Evolutionary conservation across 2,113 vertebrate genomes (phyloP).

Genomic region (Oophaga pumilio): DNA sequence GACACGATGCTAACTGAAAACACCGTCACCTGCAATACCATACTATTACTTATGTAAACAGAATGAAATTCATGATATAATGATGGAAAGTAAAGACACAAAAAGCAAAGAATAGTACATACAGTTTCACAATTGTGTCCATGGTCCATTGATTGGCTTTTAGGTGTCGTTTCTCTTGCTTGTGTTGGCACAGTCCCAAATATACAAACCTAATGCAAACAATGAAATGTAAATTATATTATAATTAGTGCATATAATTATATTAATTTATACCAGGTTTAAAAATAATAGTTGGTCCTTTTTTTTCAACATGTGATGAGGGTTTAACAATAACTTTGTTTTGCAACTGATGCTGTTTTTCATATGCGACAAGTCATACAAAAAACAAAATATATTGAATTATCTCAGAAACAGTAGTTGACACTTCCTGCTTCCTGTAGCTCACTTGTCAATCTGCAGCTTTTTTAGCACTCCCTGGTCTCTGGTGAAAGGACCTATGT

Average conservation of each 20-base stretch:
- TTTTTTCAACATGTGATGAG: too few species aligned
- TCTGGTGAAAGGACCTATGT: too few species aligned
- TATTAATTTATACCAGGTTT: too few species aligned
- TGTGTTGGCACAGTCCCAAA: conserved; percentile 88
- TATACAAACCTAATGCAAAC: conserved; percentile 82
- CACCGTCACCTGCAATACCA: background rate
- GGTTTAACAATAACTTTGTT: too few species aligned
- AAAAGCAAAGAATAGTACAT: conserved; percentile 69
- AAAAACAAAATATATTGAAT: too few species aligned
- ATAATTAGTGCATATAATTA: conserved; percentile 1
- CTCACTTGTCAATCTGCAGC: too few species aligned
- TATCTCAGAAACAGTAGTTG: too few species aligned
- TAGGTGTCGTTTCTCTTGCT: conserved; percentile 76
- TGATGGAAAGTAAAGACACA: background rate
- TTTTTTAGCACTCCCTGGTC: too few species aligned
- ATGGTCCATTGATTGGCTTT: conserved; percentile 69
- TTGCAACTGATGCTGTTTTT: too few species aligned
- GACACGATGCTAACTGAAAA: background rate
- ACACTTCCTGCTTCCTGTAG: too few species aligned
- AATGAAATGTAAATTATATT: background rate
- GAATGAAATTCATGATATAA: background rate
- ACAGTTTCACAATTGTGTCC: conserved; percentile 85
- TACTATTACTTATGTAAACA: background rate
- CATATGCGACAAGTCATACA: too few species aligned
- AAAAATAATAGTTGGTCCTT: too few species aligned